Base-by-base conservation (phyloP, 64 coral and sea anemone genomes). In the Pocillopora verrucosa region DNA sequence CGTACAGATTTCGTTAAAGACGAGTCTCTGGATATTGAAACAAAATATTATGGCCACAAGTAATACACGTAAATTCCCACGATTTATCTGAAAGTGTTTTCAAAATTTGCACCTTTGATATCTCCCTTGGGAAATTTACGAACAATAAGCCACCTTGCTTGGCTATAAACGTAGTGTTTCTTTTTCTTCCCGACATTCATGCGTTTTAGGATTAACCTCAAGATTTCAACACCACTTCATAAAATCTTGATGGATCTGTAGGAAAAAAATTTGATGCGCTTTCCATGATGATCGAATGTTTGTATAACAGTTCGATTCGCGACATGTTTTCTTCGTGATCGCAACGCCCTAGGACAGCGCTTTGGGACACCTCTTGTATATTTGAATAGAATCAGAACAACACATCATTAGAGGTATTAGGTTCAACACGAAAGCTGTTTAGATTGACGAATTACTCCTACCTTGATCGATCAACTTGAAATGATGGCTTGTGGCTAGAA, bases 261-360 rank as follows among this genome's bases (percentile, higher is more conserved):
- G 1, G 67, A n/a, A 20, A 24, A 70, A 11, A 25, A 30, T 70
- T 70, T 24, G 5, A 30, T 70, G 67, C n/a, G 25, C 1, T 24
- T 70, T 5, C 25, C 20, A 70, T 11, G 41, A 51, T 51, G 41
- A 1, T 51, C 41, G 10, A 77, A 56, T 77, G 19, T 77, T 77
- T 77, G 75, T 77, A n/a, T 77, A 77, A 77, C 75, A 70, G 75
- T 22, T 22, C 41, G 45, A 56, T 77, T 36, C 75, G 75, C 56
- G 75, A 58, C 75, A 19, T 16, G 75, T 11, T 34, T 11, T 13
- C 26, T 12, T 70, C 67, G 7, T 30, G 67, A 26, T 70, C 67
- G 25, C 5, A 68, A 24, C 10, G 17, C 16, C 30, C 30, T 30
- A 30, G 30, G 30, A 30, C 30, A 51, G 41, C 41, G 41, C 7